phyloP scores from a whole-genome alignment of 2,888 invertebrate species.

The Caenorhabditis wallacei region DNA sequence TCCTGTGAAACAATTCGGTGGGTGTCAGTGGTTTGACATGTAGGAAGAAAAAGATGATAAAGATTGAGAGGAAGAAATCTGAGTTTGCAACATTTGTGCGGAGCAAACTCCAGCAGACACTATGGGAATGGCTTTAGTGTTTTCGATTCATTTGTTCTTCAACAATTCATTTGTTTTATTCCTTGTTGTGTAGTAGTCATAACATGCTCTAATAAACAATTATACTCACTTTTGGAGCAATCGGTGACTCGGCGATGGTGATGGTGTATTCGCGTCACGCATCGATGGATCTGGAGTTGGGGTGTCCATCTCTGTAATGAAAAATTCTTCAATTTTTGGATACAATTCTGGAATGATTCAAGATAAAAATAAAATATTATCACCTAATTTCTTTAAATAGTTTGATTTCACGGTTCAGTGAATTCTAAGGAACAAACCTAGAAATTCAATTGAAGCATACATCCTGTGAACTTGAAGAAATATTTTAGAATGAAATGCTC shows the following conservation, averaged over 20 bases:
- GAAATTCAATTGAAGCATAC: conserved; percentile 24
- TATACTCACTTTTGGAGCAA: conserved; percentile 54
- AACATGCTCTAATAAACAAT: conserved; percentile 57
- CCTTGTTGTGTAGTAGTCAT: conserved; percentile 4
- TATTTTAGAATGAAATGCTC: neutral
- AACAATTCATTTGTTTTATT: conserved; percentile 9
- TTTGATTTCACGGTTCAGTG: conserved; percentile 24
- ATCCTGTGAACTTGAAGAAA: conserved; percentile 31
- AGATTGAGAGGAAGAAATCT: neutral
- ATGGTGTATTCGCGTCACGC: conserved; percentile 57
- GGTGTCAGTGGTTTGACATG: conserved; percentile 58
- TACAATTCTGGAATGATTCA: too few relatives aligned
- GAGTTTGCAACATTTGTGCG: conserved; percentile 18
- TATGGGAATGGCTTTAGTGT: conserved; percentile 25
- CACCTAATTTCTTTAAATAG: neutral
- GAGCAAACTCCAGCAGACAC: neutral
- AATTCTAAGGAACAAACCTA: conserved; percentile 14
- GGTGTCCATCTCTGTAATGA: conserved; percentile 37
- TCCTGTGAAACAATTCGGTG: conserved; percentile 37
- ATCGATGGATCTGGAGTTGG: conserved; percentile 49
- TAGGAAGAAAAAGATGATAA: conserved; percentile 41
- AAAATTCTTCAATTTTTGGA: neutral
- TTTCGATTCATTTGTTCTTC: conserved; percentile 20
- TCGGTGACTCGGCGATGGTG: conserved; percentile 35
- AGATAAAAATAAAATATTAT: neutral